These are phyloP conservation scores for Drosophila sulfurigaster DNA, from an alignment of 1,140 invertebrate genomes.

Conservation along the genomic window DNA sequence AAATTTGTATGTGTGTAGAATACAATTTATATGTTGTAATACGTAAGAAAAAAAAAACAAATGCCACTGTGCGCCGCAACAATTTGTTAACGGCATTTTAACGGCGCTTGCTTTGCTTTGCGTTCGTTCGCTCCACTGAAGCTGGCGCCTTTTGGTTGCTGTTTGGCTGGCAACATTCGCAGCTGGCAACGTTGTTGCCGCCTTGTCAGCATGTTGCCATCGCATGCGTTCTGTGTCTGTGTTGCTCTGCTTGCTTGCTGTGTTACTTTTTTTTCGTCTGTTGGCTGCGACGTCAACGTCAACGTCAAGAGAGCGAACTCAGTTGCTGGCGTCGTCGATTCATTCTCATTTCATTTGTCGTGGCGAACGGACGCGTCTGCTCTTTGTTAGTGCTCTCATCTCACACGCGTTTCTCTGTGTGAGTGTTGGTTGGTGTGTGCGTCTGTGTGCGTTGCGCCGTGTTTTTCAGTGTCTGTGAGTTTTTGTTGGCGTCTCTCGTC, in stretches of 20 bases:
- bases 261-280: not conserved
- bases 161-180: not conserved
- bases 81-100: constrained; percentile 17
- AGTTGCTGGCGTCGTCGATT: constrained; percentile 15
- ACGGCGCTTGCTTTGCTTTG: not conserved
- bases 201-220: not conserved
- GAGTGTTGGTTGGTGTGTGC: too few species aligned
- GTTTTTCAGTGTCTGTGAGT: constrained; percentile 10
- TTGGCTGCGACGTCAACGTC: too few species aligned
- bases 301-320: constrained; percentile 13
- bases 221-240: too few species aligned
- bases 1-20: too few species aligned
- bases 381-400: constrained; percentile 16
- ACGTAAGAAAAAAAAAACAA: not conserved
- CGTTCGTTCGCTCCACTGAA: too few species aligned
- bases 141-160: not conserved
- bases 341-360: constrained; percentile 54
- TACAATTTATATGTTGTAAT: too few species aligned
- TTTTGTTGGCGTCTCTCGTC: constrained; percentile 16
- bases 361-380: constrained; percentile 45
- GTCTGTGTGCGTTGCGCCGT: constrained; percentile 19
- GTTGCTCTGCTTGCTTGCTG: not conserved
- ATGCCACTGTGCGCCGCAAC: constrained; percentile 11
- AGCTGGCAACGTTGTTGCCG: not conserved
- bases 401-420: not conserved